Conservation (phyloP, 1,140 invertebrate species). For the Eurosta solidaginis region DNA sequence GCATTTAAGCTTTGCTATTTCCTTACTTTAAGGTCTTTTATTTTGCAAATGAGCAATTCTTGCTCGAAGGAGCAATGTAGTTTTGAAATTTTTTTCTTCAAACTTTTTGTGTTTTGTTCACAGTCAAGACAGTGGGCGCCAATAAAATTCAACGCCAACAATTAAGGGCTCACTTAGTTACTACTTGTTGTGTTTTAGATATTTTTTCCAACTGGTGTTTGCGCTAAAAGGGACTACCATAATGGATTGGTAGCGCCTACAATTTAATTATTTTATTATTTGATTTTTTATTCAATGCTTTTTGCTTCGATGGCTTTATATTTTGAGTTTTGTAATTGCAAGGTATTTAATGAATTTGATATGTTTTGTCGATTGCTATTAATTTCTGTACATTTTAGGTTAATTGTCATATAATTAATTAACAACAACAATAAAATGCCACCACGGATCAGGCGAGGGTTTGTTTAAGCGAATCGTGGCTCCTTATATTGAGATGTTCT, state of each 20-base stretch:
- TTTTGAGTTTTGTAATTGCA: background rate
- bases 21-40: background rate
- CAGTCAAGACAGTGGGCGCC: background rate
- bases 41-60: background rate
- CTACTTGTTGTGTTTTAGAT: background rate
- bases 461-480: too few relatives aligned
- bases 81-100: background rate
- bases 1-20: background rate
- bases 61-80: background rate
- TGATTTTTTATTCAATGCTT: background rate
- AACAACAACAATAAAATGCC: too few relatives aligned
- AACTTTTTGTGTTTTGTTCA: background rate
- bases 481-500: too few relatives aligned
- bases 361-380: background rate
- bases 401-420: background rate
- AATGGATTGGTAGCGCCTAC: background rate
- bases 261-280: slow-evolving; percentile 3
- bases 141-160: slow-evolving; percentile 11
- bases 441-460: too few relatives aligned
- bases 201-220: background rate
- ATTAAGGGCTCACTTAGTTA: background rate
- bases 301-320: background rate
- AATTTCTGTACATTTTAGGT: background rate
- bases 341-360: background rate
- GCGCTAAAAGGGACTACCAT: background rate